Evolutionary conservation across 2,113 vertebrate genomes (phyloP).

Genomic region (Salvelinus fontinalis): DNA sequence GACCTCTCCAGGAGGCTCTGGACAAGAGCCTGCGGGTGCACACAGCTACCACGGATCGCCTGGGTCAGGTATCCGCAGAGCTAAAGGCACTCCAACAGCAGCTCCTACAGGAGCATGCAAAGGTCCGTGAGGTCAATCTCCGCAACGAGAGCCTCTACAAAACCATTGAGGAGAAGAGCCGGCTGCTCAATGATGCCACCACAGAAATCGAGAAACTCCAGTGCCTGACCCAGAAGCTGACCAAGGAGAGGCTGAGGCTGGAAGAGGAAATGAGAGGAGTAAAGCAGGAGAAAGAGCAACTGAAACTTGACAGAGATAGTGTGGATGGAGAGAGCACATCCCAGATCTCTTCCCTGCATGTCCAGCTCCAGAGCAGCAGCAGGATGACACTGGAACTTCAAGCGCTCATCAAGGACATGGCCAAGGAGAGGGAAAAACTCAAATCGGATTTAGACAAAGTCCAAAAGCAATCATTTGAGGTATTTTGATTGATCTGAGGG

Average conservation of each 20-base stretch:
- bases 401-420: conserved; percentile 90
- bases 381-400: conserved; percentile 90
- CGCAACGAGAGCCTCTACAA: conserved; percentile 90
- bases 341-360: conserved; percentile 85
- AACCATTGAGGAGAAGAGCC: conserved; percentile 89
- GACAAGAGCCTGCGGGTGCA: conserved; percentile 87
- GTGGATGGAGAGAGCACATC: conserved; percentile 77
- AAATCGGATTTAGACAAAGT: conserved; percentile 97
- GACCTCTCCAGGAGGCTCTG: conserved; percentile 81
- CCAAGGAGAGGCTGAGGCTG: conserved; percentile 89
- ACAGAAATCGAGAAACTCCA: conserved; percentile 88
- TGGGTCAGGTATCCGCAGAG: conserved; percentile 71
- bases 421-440: conserved; percentile 97
- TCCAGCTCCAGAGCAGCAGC: conserved; percentile 89
- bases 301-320: conserved; percentile 76
- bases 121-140: conserved; percentile 81
- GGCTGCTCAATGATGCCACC: conserved; percentile 85
- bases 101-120: conserved; percentile 83
- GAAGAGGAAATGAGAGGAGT: conserved; percentile 87
- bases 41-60: conserved; percentile 82
- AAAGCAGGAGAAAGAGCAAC: conserved; percentile 84
- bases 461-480: conserved; percentile 97
- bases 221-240: conserved; percentile 88
- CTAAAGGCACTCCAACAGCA: conserved; percentile 83
- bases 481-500: conserved; percentile 72